Conservation (phyloP, 2,888 invertebrate genomes). For the Meteorus cinctellus region DNA sequence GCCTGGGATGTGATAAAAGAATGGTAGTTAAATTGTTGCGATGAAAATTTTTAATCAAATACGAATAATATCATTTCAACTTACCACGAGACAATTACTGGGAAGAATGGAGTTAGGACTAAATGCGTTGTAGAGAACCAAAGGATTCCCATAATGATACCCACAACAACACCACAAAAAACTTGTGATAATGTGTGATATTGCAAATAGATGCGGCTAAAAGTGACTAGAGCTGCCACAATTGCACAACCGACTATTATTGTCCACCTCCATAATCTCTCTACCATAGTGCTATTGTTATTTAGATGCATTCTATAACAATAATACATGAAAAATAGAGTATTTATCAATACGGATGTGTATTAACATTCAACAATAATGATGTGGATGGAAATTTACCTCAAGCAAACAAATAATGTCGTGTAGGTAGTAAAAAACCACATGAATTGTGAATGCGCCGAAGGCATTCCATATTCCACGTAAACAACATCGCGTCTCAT, state of each 20-base stretch:
- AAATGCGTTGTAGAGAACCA: constrained; percentile 90
- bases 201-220: constrained; percentile 87
- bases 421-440: constrained; percentile 93
- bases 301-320: constrained; percentile 85
- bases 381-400: constrained; percentile 76
- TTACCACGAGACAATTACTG: constrained; percentile 89
- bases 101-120: constrained; percentile 88
- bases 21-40: constrained; percentile 21
- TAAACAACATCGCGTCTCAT: constrained; percentile 80
- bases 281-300: constrained; percentile 85
- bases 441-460: constrained; percentile 92
- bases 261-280: constrained; percentile 82
- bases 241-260: constrained; percentile 79
- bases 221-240: constrained; percentile 78
- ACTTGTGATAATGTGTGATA: constrained; percentile 91
- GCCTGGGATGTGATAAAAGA: constrained; percentile 75
- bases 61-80: constrained; percentile 64
- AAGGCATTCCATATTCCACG: constrained; percentile 92
- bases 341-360: not conserved
- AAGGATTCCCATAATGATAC: constrained; percentile 82
- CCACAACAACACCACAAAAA: constrained; percentile 84
- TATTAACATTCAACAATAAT: constrained; percentile 1
- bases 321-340: constrained; percentile 34
- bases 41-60: constrained; percentile 20
- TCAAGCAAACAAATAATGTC: constrained; percentile 88